Evolutionary conservation across 2,888 invertebrate genomes (phyloP).

Genomic region (Oligia strigilis): DNA sequence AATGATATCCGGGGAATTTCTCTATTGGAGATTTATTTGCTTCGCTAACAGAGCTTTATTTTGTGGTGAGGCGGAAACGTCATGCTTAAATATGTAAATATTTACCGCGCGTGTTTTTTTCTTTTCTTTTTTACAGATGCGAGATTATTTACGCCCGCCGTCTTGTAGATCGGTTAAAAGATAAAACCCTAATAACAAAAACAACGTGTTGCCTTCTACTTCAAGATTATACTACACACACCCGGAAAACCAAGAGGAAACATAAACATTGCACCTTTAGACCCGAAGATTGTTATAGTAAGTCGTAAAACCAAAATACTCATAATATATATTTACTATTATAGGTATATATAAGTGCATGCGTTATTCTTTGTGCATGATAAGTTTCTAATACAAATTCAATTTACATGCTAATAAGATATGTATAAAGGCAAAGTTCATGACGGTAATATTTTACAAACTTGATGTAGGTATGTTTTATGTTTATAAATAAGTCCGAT

Average conservation of each 20-base stretch:
- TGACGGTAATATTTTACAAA: slow-evolving; percentile 48
- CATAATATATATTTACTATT: slow-evolving; percentile 6
- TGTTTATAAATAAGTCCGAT: slow-evolving; percentile 51
- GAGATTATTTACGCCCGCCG: slow-evolving; percentile 7
- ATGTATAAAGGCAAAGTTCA: slow-evolving; percentile 32
- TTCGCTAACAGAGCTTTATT: slow-evolving; percentile 65
- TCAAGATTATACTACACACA: slow-evolving; percentile 40
- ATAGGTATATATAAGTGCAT: not conserved
- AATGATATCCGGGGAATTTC: slow-evolving; percentile 75
- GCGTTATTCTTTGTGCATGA: slow-evolving; percentile 2
- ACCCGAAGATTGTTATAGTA: slow-evolving; percentile 35
- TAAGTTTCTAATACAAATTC: slow-evolving; percentile 41
- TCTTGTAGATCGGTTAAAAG: slow-evolving; percentile 39
- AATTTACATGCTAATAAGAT: slow-evolving; percentile 38
- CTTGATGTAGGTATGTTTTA: slow-evolving; percentile 26
- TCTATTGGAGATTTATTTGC: slow-evolving; percentile 75
- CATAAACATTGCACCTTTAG: slow-evolving; percentile 33
- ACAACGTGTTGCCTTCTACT: slow-evolving; percentile 32
- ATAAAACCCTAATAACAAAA: slow-evolving; percentile 31
- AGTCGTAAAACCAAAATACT: slow-evolving; percentile 19
- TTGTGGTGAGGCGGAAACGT: slow-evolving; percentile 52
- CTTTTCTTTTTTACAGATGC: not conserved
- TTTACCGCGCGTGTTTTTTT: slow-evolving; percentile 25
- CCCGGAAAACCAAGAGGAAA: slow-evolving; percentile 47
- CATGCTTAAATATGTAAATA: slow-evolving; percentile 38